phyloP scores from a whole-genome alignment of 2,797 vertebrate species.

The Cercopithecus petaurista region DNA sequence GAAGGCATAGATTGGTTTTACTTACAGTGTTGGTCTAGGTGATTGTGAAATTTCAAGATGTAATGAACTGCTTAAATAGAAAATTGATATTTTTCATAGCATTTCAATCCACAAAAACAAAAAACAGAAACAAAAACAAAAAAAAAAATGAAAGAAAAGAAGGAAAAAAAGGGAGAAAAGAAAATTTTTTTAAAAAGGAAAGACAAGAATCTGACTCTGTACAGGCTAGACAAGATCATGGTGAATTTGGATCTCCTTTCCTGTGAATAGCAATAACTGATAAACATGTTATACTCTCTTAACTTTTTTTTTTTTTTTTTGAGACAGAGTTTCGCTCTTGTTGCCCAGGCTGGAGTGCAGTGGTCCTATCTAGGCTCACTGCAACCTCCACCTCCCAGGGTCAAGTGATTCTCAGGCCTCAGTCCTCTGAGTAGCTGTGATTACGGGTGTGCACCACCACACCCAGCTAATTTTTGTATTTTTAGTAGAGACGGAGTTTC shows the following conservation, averaged over 20 bases:
- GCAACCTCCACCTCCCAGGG: too few species aligned
- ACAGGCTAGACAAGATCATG: neutral
- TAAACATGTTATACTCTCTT: neutral
- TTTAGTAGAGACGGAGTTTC: too few species aligned
- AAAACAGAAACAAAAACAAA: too few species aligned
- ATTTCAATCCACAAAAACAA: neutral
- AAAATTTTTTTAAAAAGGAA: neutral
- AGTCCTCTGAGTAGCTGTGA: too few species aligned
- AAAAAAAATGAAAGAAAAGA: rapidly evolving
- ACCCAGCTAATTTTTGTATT: too few species aligned
- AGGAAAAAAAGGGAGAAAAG: too few species aligned
- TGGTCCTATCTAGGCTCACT: too few species aligned
- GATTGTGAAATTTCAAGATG: neutral
- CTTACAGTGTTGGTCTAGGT: neutral
- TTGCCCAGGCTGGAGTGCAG: too few species aligned
- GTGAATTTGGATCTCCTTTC: neutral
- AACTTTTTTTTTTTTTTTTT: neutral
- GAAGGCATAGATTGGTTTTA: neutral
- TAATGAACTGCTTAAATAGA: neutral
- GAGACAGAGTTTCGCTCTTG: too few species aligned
- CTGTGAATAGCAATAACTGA: neutral
- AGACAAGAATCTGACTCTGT: neutral
- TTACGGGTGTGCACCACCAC: too few species aligned
- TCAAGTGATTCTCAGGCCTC: too few species aligned
- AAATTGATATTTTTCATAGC: neutral